Evolutionary conservation across 2,113 vertebrate genomes (phyloP), one percentile per base, ranked within the genome.

Genomic region (Tychaedon coryphoeus): DNA sequence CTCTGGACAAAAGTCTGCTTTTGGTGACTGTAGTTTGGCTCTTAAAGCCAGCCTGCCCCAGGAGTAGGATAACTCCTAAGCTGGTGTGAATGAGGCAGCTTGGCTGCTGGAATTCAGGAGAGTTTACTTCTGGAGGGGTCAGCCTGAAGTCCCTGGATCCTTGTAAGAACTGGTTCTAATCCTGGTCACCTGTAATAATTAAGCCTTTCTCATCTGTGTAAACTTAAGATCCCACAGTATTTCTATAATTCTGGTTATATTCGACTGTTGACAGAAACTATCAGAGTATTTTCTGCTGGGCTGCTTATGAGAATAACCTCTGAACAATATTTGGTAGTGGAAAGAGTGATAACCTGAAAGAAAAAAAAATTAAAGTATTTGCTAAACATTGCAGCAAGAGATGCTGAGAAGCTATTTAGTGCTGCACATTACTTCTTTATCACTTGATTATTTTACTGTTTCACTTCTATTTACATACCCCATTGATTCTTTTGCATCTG

Each of bases 391-490:
- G 15, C 83, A 93, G 80, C 85, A 82, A 91, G 94, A 93, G 56
- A 87, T 95, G 61, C 89, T 1, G 6, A 94, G 93, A 94, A 95
- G 62, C 23, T 86, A 83, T 93, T 97, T 98, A 95, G 89, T 94
- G 88, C 95, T 91, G 87, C 92, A 74, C 38, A 53, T 97, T 96
- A 88, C 89, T 97, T 95, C 91, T 97, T 95, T 96, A 96, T 96
- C 92, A 81, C 86, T 98, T 97, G 94, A 94, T 98, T 97, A 95
- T 97, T 97, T 98, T 95, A 87, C 91, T 88, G 64, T 97, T 98
- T 97, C 96, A 90, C 95, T 97, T 97, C 96, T 97, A 86, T 98
- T 98, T 97, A 97, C 96, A 96, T 98, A 97, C 84, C 80, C 74
- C 62, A 90, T 96, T 97, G 97, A 97, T 97, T 98, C 95, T 97